phyloP scores from a whole-genome alignment of 2,888 invertebrate genomes.

The Actias luna region DNA sequence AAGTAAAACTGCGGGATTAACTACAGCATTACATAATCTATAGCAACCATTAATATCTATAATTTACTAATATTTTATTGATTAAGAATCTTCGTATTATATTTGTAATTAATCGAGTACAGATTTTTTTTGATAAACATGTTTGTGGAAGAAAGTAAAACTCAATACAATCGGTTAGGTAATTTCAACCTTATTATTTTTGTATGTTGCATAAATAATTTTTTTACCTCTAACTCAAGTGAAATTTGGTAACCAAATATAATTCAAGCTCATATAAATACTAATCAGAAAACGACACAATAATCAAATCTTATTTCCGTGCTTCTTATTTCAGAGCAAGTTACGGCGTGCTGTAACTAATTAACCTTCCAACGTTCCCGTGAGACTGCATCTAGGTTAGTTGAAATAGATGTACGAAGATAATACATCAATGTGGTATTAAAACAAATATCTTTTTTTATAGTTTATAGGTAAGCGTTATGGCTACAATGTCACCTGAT shows the following conservation, averaged over 20 bases:
- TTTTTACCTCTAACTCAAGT: background rate
- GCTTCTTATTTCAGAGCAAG: slow-evolving; percentile 37
- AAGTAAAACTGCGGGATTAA: no score
- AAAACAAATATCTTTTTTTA: background rate
- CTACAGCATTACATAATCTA: no score
- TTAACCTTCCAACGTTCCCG: slow-evolving; percentile 42
- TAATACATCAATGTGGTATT: background rate
- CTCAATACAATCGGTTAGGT: no score
- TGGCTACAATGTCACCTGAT: background rate
- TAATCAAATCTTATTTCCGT: slow-evolving; percentile 14
- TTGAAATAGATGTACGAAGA: slow-evolving; percentile 19
- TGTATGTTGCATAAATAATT: no score
- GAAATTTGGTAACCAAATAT: background rate
- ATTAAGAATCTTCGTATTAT: no score
- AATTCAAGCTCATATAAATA: background rate
- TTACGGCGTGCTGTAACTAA: slow-evolving; percentile 46
- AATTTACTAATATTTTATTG: no score
- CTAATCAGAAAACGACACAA: background rate
- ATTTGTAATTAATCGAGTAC: no score
- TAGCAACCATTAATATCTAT: no score
- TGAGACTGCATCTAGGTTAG: slow-evolving; percentile 33
- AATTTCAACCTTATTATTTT: no score
- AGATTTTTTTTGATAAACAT: no score
- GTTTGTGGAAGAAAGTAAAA: no score
- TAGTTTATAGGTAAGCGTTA: no score